Conservation (phyloP, 2,113 vertebrate genomes). For the Nyctibius bracteatus region DNA sequence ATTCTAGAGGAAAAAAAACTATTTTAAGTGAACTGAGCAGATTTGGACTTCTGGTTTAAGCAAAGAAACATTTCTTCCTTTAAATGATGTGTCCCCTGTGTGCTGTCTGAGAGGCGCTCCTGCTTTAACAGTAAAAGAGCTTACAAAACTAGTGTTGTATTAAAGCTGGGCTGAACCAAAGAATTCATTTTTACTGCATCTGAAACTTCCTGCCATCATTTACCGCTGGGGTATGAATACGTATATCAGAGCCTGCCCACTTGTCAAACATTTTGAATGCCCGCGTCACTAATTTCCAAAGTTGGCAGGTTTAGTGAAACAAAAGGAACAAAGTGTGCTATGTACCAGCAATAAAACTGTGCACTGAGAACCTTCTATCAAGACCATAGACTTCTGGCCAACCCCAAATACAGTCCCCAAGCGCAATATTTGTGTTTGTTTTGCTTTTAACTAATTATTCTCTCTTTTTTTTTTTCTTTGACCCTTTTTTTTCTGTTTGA, state of each 20-base stretch:
- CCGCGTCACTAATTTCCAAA: conserved; percentile 42
- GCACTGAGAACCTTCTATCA: background rate
- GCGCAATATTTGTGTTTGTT: background rate
- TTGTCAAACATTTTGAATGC: conserved; percentile 49
- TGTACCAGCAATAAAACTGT: conserved; percentile 6
- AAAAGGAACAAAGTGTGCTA: conserved; percentile 42
- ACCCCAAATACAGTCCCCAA: background rate
- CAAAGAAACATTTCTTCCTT: conserved; percentile 57
- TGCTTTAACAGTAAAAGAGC: background rate
- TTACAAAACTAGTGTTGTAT: background rate
- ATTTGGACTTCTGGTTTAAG: conserved; percentile 51
- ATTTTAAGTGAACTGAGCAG: conserved; percentile 50
- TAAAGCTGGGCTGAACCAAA: background rate
- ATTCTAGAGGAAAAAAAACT: background rate
- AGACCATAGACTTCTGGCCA: background rate
- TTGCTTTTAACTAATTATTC: background rate
- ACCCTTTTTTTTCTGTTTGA: background rate
- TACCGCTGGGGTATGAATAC: background rate
- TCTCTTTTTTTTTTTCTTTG: background rate
- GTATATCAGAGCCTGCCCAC: background rate
- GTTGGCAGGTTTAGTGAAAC: conserved; percentile 39
- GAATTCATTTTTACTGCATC: conserved; percentile 41
- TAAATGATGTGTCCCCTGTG: conserved; percentile 64
- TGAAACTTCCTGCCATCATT: conserved; percentile 38
- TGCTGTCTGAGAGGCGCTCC: conserved; percentile 23